These are phyloP conservation scores for Chaitophorus viminalis DNA, from an alignment of 2,888 invertebrate species.

Conservation along the genomic window DNA sequence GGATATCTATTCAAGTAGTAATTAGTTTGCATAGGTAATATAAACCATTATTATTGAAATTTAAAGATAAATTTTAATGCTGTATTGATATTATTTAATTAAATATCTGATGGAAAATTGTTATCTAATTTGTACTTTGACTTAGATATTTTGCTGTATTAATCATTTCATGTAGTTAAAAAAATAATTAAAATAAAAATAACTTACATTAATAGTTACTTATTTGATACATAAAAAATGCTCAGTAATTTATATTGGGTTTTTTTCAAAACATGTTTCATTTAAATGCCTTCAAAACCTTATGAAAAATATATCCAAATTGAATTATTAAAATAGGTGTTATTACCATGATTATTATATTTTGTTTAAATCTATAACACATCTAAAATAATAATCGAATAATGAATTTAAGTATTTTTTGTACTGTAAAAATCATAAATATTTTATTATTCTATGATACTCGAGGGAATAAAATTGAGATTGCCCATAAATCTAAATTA, in stretches of 20 bases:
- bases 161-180: background rate
- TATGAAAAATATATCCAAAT: background rate
- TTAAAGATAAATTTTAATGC: slow-evolving; percentile 12
- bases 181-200: background rate
- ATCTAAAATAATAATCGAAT: background rate
- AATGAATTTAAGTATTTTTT: background rate
- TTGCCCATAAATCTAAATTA: background rate
- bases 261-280: background rate
- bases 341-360: background rate
- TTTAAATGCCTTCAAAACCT: background rate
- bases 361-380: background rate
- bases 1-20: no score
- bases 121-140: slow-evolving; percentile 40
- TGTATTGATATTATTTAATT: background rate
- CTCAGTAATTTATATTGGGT: background rate
- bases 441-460: background rate
- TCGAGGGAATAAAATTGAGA: no score
- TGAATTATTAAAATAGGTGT: no score
- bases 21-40: slow-evolving; percentile 27
- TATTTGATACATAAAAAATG: background rate
- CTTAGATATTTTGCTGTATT: background rate
- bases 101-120: background rate
- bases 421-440: background rate
- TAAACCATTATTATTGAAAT: slow-evolving; percentile 68
- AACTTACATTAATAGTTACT: background rate